Conservation (phyloP, 1,140 invertebrate species). For the Stenopsyche tienmushanensis region DNA sequence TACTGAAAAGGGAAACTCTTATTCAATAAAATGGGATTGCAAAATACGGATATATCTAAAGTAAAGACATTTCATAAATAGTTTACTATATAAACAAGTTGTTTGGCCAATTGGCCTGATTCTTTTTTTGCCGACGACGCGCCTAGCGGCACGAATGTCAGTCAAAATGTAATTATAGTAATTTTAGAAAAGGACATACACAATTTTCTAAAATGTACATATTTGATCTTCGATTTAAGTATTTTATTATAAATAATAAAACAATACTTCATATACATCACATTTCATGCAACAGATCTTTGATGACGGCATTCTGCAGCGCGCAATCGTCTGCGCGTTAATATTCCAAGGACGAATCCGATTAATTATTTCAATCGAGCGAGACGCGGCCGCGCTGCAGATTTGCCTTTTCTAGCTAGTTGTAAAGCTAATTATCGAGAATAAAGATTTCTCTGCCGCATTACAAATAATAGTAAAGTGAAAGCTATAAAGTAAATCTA, state of each 20-base stretch:
- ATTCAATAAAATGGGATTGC: slow-evolving; percentile 10
- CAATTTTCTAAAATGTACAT: slow-evolving; percentile 38
- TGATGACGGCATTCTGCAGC: slow-evolving; percentile 14
- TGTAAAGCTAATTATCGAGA: slow-evolving; percentile 21
- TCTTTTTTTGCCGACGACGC: background rate
- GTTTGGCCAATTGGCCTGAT: background rate
- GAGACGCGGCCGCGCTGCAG: background rate
- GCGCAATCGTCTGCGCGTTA: background rate
- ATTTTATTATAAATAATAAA: slow-evolving; percentile 39
- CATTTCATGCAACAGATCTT: slow-evolving; percentile 41
- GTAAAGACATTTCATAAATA: background rate
- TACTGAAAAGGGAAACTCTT: slow-evolving; percentile 3
- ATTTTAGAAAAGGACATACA: slow-evolving; percentile 39
- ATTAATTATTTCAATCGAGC: too few relatives aligned
- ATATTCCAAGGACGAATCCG: too few relatives aligned
- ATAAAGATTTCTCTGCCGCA: slow-evolving; percentile 34
- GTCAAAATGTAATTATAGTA: slow-evolving; percentile 27
- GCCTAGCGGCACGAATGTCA: background rate
- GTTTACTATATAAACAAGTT: background rate
- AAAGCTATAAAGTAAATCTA: too few relatives aligned
- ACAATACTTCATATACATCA: slow-evolving; percentile 40
- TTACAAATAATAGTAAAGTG: slow-evolving; percentile 42
- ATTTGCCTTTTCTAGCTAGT: slow-evolving; percentile 22
- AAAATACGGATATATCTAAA: slow-evolving; percentile 14
- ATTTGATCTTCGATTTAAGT: slow-evolving; percentile 32